Evolutionary conservation across 2,797 vertebrate species (phyloP), one percentile per base, ranked within the genome.

Genomic region (Sternotherus odoratus): DNA sequence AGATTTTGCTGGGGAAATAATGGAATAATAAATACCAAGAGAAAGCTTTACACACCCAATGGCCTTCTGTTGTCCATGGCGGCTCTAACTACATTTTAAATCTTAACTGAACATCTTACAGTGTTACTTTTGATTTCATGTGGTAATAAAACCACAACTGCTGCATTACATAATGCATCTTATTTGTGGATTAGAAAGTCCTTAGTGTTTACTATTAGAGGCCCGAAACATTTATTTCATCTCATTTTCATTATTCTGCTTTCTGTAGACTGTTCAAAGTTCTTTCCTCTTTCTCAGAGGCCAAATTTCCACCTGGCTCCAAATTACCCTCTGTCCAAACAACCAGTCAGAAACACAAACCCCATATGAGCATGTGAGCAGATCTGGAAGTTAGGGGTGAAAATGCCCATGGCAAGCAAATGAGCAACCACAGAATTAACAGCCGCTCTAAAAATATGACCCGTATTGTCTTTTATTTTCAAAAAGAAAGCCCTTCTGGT

Each of bases 261-360:
- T 87, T 87, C 92, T 90, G 60, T 54, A 82, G n/a, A 86, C 82
- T 92, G 92, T 36, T 82, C 39, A 36, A 86, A 51, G 72, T 90
- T 80, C 2, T 28, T 74, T 93, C 85, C 85, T 39, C 74, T 75
- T 85, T 83, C 75, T 87, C 6, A 43, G 4, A 79, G 28, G 28
- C 49, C 28, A 79, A 88, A 82, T 90, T 90, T 95, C 23, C 30
- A 87, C 82, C 69, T 95, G 94, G 91, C 94, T 96, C 95, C 94
- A 43, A 50, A 95, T 79, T 86, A 88, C 16, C 17, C 79, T 85
- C 43, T 83, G 15, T 43, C 86, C 46, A 8, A 12, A 46, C 43
- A 16, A 12, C 23, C 43, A 74, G 6, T 43, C 26, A 46, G 12
- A 74, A 46, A 8, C 23, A 46, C 23, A 74, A 46, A 15, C 4